These are phyloP conservation scores for Allolobophora icterica DNA, from an alignment of 2,888 invertebrate genomes.

Conservation along the genomic window DNA sequence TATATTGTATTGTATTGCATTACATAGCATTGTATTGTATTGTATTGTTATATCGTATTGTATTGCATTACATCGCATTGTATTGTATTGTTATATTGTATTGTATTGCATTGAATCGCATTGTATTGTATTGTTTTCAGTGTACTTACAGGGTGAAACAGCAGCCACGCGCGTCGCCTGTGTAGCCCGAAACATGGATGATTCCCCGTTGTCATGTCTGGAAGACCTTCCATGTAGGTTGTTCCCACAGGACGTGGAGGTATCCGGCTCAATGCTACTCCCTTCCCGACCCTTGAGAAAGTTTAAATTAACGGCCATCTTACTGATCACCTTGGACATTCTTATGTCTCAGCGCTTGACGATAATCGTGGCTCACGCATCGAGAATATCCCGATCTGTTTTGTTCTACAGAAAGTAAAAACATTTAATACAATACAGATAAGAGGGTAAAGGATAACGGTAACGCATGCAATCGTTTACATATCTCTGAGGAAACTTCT, in stretches of 20 bases:
- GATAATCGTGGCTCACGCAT: background rate
- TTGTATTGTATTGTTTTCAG: background rate
- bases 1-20: no score
- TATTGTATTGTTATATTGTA: no score
- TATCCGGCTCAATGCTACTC: background rate
- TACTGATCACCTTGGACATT: slow-evolving; percentile 9
- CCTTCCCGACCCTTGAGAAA: background rate
- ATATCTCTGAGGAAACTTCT: no score
- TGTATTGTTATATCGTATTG: no score
- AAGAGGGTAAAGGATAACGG: no score
- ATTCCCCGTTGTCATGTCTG: background rate
- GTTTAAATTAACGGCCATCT: background rate
- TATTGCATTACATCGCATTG: no score
- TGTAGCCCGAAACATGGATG: background rate
- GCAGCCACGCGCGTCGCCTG: background rate
- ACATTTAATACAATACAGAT: background rate
- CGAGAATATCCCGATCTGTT: background rate
- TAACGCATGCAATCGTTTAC: no score
- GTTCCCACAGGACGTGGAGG: background rate
- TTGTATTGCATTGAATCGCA: no score
- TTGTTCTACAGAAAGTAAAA: background rate
- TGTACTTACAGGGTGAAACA: background rate
- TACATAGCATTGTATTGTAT: no score
- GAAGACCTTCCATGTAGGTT: background rate
- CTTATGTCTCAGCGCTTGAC: background rate